phyloP scores from a whole-genome alignment of 2,888 invertebrate species.

The Nasonia oneida region DNA sequence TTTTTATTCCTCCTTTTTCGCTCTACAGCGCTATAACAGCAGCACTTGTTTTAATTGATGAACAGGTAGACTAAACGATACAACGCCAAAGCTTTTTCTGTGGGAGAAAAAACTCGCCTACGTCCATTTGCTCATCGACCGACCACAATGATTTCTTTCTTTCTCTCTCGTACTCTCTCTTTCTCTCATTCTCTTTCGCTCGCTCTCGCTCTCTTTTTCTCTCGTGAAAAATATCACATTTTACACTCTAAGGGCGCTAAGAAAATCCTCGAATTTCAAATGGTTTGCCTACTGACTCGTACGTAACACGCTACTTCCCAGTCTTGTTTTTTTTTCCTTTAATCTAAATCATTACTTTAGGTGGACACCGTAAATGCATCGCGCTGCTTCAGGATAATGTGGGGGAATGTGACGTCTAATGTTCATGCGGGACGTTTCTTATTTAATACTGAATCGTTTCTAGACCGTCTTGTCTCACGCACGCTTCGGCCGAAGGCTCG shows the following conservation, averaged over 20 bases:
- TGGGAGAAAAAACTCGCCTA: constrained; percentile 61
- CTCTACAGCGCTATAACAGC: constrained; percentile 62
- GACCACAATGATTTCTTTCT: constrained; percentile 59
- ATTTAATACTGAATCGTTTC: constrained; percentile 65
- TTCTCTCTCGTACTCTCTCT: constrained; percentile 22
- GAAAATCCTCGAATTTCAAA: constrained; percentile 63
- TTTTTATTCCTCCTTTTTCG: constrained; percentile 59
- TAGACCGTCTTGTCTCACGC: constrained; percentile 57
- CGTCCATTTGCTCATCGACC: constrained; percentile 62
- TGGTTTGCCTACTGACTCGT: constrained; percentile 63
- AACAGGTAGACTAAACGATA: constrained; percentile 62
- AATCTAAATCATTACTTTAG: constrained; percentile 64
- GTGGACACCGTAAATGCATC: constrained; percentile 63
- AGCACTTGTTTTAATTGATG: constrained; percentile 62
- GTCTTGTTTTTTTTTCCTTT: constrained; percentile 64
- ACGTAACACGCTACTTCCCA: constrained; percentile 65
- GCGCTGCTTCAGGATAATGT: constrained; percentile 64
- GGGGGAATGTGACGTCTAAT: constrained; percentile 65
- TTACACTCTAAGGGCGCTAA: constrained; percentile 65
- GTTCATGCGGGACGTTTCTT: constrained; percentile 64
- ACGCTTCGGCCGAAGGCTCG: constrained; percentile 55
- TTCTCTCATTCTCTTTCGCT: constrained; percentile 40
- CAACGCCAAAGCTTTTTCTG: constrained; percentile 63
- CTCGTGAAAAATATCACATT: constrained; percentile 65
- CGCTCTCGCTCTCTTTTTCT: constrained; percentile 49